Evolutionary conservation across 2,888 invertebrate genomes (phyloP), one percentile per base, ranked within the genome.

Genomic region (Anagyrus pseudococci): DNA sequence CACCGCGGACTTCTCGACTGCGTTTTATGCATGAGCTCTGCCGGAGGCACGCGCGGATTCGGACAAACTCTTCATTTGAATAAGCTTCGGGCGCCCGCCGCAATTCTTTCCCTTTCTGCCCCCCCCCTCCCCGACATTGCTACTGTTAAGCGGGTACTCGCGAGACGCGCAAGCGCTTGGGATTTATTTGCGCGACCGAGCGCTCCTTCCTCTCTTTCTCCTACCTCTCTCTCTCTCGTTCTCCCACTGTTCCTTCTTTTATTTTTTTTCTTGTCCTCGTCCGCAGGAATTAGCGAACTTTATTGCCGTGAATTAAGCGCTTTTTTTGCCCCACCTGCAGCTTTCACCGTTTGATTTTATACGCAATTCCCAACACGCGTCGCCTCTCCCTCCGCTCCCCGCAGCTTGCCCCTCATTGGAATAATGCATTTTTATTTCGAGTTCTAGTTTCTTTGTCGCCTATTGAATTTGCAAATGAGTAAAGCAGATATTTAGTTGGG

Each of bases 1-100:
- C 15, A 2, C 33, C 33, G 33, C 2, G 33, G 8, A 15, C 33
- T 29, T 10, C 10, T 4, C 10, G 10, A 10, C 29, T 4, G 29
- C 33, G 33, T 37, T 37, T 37, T 8, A 8, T 8, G 8, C 33
- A 37, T 23, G n/a, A 3, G 22, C 20, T 20, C 2, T 23, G 2
- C 13, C 8, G 20, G 7, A 57, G 49, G 44, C 49, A 4, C 19
- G 17, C 54, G 48, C 19, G 29, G 37, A 44, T 57, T 53, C 53
- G 57, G 23, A 29, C 53, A 22, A 29, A 40, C 52, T 50, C 47
- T 25, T 41, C 33, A 37, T 52, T 62, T 29, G 50, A 56, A 62
- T 50, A 29, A 56, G 44, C 50, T 61, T 50, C 8, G 19, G 43
- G 10, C 20, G n/a, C n/a, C n/a, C n/a, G n/a, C n/a, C 19, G 20